These are phyloP conservation scores for Macrocentrus cingulum DNA, from an alignment of 1,140 invertebrate species.

Conservation along the genomic window DNA sequence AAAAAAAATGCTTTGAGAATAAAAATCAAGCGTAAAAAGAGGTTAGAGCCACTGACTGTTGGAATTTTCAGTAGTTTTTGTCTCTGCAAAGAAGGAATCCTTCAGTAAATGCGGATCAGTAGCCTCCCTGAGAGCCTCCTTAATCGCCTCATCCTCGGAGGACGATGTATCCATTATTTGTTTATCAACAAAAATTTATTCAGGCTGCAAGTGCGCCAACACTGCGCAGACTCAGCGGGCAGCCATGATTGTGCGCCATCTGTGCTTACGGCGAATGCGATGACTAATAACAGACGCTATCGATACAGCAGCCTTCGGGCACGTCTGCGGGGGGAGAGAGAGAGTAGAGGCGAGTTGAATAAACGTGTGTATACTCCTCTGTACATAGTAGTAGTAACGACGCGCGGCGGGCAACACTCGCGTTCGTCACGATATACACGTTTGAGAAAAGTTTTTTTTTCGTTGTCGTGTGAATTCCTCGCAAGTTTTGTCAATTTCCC, in stretches of 20 bases:
- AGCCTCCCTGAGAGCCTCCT: slow-evolving; percentile 6
- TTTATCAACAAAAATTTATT: background rate
- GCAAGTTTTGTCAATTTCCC: background rate
- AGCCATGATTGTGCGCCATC: no score
- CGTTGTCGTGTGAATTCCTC: background rate
- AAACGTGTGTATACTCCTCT: no score
- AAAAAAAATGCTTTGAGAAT: no score
- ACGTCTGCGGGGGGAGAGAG: background rate
- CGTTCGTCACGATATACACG: background rate
- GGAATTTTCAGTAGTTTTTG: background rate
- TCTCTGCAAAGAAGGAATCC: background rate
- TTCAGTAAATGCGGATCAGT: slow-evolving; percentile 1
- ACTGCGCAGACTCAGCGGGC: background rate
- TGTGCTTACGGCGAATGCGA: background rate
- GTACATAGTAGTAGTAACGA: slow-evolving; percentile 4
- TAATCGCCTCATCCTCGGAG: background rate
- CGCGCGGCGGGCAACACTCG: background rate
- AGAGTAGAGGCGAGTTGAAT: no score
- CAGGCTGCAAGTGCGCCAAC: no score
- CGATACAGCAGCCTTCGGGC: background rate
- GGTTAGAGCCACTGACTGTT: background rate
- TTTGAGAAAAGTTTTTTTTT: background rate
- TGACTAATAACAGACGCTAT: background rate
- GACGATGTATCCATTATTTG: background rate
- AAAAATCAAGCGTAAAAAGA: background rate